Conservation (phyloP, 2,888 invertebrate genomes). For the Criorhina ranunculi region DNA sequence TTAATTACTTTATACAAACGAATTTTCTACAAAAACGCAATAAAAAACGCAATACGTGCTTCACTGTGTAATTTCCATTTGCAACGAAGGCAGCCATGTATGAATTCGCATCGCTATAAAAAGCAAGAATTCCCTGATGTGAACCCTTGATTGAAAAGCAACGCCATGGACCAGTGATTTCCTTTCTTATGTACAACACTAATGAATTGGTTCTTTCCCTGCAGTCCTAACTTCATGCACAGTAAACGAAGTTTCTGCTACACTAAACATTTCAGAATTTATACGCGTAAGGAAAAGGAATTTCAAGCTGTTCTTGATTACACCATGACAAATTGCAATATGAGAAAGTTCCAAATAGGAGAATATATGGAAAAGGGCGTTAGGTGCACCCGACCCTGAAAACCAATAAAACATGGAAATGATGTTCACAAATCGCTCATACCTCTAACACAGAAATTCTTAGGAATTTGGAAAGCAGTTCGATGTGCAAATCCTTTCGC, state of each 20-base stretch:
- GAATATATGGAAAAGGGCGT: slow-evolving; percentile 15
- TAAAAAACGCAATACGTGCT: slow-evolving; percentile 3
- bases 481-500: no score
- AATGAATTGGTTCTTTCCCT: slow-evolving; percentile 75
- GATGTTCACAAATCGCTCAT: slow-evolving; percentile 9
- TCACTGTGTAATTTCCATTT: slow-evolving; percentile 56
- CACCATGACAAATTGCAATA: slow-evolving; percentile 66
- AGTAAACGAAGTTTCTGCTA: slow-evolving; percentile 71
- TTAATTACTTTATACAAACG: no score
- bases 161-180: slow-evolving; percentile 76
- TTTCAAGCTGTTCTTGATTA: slow-evolving; percentile 68
- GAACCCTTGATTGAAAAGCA: slow-evolving; percentile 76
- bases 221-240: slow-evolving; percentile 60
- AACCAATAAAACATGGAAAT: slow-evolving; percentile 40
- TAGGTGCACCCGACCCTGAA: slow-evolving; percentile 55
- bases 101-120: slow-evolving; percentile 58
- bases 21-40: no score
- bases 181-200: slow-evolving; percentile 74
- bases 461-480: no score
- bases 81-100: slow-evolving; percentile 60
- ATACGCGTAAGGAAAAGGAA: slow-evolving; percentile 69
- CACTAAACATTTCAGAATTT: slow-evolving; percentile 71
- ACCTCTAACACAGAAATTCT: no score
- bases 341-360: slow-evolving; percentile 40
- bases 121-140: slow-evolving; percentile 63